Conservation (phyloP, 2,797 vertebrate species). For the Odontamblyopus rebecca region DNA sequence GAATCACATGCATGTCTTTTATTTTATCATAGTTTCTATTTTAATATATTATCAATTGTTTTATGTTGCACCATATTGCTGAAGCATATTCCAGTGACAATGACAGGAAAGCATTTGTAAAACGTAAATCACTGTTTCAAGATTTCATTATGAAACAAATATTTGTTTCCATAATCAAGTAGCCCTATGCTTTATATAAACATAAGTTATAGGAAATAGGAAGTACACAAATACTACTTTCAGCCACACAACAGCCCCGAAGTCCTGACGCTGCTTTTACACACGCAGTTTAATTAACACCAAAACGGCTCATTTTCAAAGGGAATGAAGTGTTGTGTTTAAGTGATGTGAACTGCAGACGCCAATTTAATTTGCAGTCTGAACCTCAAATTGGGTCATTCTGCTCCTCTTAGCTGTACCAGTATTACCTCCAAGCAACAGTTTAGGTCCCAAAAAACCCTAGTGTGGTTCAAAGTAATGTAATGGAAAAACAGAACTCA, state of each 20-base stretch:
- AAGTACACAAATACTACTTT: constrained; percentile 33
- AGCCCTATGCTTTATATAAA: constrained; percentile 2
- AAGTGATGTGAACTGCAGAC: constrained; percentile 76
- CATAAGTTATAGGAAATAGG: constrained; percentile 31
- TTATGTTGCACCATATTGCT: no score
- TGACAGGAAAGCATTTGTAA: no score
- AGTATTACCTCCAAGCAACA: constrained; percentile 62
- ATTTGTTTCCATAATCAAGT: background rate
- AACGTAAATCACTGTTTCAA: background rate
- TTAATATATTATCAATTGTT: no score
- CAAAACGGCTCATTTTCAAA: constrained; percentile 73
- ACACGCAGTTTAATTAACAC: constrained; percentile 67
- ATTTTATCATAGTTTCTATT: no score
- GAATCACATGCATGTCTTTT: background rate
- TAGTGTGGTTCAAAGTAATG: constrained; percentile 77
- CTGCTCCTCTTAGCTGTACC: constrained; percentile 64
- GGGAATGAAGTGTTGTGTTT: constrained; percentile 59
- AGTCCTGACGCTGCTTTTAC: constrained; percentile 11
- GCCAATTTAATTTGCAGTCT: constrained; percentile 81
- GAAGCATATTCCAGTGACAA: no score
- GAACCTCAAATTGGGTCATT: constrained; percentile 81
- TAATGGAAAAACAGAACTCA: constrained; percentile 81
- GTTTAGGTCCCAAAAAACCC: constrained; percentile 64
- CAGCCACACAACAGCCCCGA: constrained; percentile 38
- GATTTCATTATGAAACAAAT: background rate